A percentile compares a stretch with the other conserved stretches of the same genome.
phyloP scores from a whole-genome alignment of 2,888 invertebrate species.

The Zelleria hepariella region DNA sequence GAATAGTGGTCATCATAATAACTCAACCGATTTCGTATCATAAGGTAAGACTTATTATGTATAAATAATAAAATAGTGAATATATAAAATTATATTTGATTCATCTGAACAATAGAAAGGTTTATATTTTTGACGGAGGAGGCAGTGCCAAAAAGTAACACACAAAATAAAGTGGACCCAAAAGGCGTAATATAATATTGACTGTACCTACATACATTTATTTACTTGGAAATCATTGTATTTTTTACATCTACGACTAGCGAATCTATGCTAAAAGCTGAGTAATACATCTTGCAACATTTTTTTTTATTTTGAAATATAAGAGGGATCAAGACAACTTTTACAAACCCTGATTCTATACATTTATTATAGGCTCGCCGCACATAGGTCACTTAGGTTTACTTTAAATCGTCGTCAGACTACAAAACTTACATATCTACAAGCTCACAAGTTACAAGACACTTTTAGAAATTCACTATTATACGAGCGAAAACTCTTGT shows the following conservation, averaged over 20 bases:
- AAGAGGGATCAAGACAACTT: neutral
- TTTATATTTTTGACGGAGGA: neutral
- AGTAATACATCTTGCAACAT: too few species aligned
- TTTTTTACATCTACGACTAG: neutral
- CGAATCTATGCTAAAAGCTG: too few species aligned
- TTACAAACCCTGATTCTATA: neutral
- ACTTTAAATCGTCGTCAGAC: too few species aligned
- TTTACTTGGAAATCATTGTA: neutral
- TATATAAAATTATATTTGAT: neutral
- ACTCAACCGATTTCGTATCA: neutral
- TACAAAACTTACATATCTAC: too few species aligned
- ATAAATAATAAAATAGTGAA: neutral
- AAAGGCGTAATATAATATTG: neutral
- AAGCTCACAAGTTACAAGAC: too few species aligned
- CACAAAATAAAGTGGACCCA: neutral
- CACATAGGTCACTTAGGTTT: too few species aligned
- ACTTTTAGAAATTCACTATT: too few species aligned
- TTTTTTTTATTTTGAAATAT: too few species aligned
- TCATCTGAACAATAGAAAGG: neutral
- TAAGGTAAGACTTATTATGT: neutral
- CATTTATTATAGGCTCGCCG: too few species aligned
- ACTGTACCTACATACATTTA: neutral
- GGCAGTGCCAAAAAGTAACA: constrained; percentile 3
- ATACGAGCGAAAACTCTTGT: too few species aligned
- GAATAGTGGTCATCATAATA: neutral